Conservation (phyloP, 2,113 vertebrate genomes). For the Mus pahari region DNA sequence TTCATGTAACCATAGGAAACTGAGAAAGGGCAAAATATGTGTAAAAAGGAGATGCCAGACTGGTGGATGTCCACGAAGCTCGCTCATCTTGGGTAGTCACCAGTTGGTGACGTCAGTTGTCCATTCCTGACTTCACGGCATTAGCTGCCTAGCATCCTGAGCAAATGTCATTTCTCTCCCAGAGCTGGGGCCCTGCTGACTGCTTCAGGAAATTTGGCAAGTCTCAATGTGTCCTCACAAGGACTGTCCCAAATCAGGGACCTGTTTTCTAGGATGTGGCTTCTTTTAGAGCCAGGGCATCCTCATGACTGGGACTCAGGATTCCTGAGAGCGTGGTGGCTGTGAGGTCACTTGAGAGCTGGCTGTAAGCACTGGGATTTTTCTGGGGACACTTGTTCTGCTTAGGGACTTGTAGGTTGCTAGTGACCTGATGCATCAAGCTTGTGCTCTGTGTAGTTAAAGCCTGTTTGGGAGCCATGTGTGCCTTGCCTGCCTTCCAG, state of each 20-base stretch:
- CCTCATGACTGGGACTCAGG: neutral
- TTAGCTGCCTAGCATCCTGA: constrained; percentile 30
- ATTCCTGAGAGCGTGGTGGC: neutral
- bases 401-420: neutral
- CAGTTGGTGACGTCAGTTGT: neutral
- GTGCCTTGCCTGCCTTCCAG: neutral
- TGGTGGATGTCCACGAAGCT: neutral
- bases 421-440: neutral
- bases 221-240: constrained; percentile 6
- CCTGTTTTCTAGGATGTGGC: neutral
- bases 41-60: too few relatives aligned
- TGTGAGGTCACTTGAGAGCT: neutral
- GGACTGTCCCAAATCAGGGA: neutral
- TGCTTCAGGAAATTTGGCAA: constrained; percentile 36
- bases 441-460: neutral
- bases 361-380: neutral
- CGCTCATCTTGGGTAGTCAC: neutral
- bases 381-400: neutral
- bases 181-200: neutral
- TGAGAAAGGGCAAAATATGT: neutral
- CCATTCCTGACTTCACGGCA: neutral
- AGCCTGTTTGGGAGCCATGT: neutral
- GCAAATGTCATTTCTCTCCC: neutral
- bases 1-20: neutral
- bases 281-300: neutral